Base-by-base conservation (phyloP, 2,113 vertebrate species). In the Phyllopteryx taeniolatus region DNA sequence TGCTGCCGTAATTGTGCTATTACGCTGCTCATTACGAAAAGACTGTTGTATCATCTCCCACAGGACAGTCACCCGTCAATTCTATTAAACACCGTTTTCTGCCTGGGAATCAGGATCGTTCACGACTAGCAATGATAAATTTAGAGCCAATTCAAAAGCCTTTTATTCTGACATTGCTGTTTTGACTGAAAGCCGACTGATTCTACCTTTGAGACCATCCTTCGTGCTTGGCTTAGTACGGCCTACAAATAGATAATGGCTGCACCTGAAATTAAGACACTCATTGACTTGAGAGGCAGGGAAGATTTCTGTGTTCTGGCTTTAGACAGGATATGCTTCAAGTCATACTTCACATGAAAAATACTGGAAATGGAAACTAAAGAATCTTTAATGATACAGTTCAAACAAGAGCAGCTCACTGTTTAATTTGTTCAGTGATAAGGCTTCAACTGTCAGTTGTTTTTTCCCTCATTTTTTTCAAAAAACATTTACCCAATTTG, bases 1-100 rank as follows among this genome's bases (percentile, higher is more conserved):
- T 70, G 80, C 75, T 71, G 82, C 85, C 78, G 82, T 89, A 90
- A 90, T 90, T 76, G 71, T 78, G 77, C 85, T 79, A 91, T 91
- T 91, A 91, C 68, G 79, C 83, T 74, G 80, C 90, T 91, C 88
- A 90, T 91, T 91, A 90, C 74, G 68, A 81, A 86, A 82, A 87
- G 79, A 83, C 86, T 83, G 82, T 82, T 83, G 84, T 77, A 84
- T 79, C 80, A 86, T 88, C 85, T 88, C 90, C 88, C 86, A 85
- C 76, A 69, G 85, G 85, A 84, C 80, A 70, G 75, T 80, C 88
- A 79, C 82, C 79, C 79, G 81, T 89, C 82, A 79, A 70, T 87
- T 88, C 82, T 82, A 87, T 89, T 85, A 91, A 68, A 80, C 78
- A 44, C 68, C n/a, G 68, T 77, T 83, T 84, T 83, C 80, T 83